These are phyloP conservation scores for Hemiscyllium ocellatum DNA, from an alignment of 2,113 vertebrate species.

Conservation along the genomic window DNA sequence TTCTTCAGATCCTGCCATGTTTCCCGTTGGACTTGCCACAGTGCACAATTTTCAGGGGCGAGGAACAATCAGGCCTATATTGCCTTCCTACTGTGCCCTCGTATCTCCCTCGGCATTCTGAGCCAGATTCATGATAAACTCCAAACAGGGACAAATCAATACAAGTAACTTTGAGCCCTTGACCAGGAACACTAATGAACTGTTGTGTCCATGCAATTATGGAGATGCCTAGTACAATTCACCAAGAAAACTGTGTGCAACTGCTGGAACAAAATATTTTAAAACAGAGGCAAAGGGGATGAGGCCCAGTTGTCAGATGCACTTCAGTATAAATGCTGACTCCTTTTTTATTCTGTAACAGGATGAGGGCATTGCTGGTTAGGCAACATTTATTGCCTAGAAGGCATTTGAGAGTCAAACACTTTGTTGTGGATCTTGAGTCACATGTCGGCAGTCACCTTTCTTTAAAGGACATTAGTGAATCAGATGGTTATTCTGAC, in stretches of 20 bases:
- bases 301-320: background rate
- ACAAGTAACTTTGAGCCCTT: background rate
- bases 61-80: background rate
- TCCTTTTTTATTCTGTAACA: too few relatives aligned
- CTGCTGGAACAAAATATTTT: background rate
- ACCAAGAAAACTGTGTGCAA: background rate
- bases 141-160: background rate
- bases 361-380: too few relatives aligned
- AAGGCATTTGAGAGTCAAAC: too few relatives aligned
- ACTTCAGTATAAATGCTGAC: background rate
- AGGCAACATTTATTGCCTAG: too few relatives aligned
- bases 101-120: background rate
- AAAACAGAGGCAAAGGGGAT: background rate
- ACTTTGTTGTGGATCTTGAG: too few relatives aligned
- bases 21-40: too few relatives aligned
- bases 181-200: background rate
- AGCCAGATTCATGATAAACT: background rate
- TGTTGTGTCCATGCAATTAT: background rate
- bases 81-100: background rate
- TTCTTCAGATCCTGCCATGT: too few relatives aligned
- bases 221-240: background rate
- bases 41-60: too few relatives aligned
- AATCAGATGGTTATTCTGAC: too few relatives aligned
- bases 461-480: too few relatives aligned
- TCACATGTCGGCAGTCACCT: too few relatives aligned